These are phyloP conservation scores for Melieria picta DNA, from an alignment of 2,888 invertebrate species.

Conservation along the genomic window DNA sequence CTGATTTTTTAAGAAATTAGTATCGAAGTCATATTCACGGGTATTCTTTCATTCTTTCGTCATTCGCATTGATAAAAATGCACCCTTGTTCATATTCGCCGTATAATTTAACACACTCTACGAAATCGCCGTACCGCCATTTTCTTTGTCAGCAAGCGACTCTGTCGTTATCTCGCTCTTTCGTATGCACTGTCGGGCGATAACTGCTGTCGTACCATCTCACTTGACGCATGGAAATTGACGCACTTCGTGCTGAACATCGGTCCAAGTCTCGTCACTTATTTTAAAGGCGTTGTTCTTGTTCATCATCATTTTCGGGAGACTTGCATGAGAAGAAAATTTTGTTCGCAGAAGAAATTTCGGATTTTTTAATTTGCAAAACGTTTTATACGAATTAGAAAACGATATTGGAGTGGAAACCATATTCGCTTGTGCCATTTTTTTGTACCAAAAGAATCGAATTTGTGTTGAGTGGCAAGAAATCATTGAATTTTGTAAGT, in stretches of 20 bases:
- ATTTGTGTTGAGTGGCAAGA: constrained; percentile 51
- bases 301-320: constrained; percentile 60
- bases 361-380: constrained; percentile 49
- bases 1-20: too few species aligned
- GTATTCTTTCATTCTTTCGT: too few species aligned
- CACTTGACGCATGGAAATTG: background rate
- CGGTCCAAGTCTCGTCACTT: constrained; percentile 20
- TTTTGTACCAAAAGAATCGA: constrained; percentile 46
- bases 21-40: too few species aligned
- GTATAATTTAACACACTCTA: too few species aligned
- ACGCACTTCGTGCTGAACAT: constrained; percentile 14
- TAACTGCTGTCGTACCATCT: too few species aligned
- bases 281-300: constrained; percentile 53
- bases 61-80: too few species aligned
- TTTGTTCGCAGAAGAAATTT: constrained; percentile 42
- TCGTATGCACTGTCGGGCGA: too few species aligned
- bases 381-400: constrained; percentile 51
- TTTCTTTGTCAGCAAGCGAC: too few species aligned
- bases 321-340: constrained; percentile 55
- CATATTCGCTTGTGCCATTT: constrained; percentile 54
- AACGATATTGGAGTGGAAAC: constrained; percentile 50
- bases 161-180: too few species aligned
- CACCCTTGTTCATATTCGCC: too few species aligned
- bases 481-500: constrained; percentile 52
- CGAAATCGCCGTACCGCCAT: too few species aligned